Conservation (phyloP, 92 coral and sea anemone species). For the Zoanthus sansibaricus region DNA sequence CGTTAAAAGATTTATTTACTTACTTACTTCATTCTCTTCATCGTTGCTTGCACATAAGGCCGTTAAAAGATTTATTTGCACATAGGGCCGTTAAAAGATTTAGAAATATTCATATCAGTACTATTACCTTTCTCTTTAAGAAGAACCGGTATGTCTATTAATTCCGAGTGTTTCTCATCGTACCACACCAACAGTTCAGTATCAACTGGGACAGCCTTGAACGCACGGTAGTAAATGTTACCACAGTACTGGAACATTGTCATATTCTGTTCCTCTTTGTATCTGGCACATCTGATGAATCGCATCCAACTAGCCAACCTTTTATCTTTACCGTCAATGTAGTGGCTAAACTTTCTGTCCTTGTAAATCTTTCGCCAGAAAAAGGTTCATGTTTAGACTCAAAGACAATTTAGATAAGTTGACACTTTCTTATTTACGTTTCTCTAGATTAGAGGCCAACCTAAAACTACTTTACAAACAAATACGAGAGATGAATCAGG, state of each 20-base stretch:
- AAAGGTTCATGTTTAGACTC: neutral
- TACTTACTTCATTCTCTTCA: too few species aligned
- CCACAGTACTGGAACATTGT: slow-evolving; percentile 96
- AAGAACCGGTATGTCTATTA: slow-evolving; percentile 86
- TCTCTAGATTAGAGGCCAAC: too few species aligned
- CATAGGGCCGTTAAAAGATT: too few species aligned
- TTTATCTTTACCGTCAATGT: slow-evolving; percentile 88
- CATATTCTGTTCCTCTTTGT: slow-evolving; percentile 96
- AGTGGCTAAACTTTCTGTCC: slow-evolving; percentile 92
- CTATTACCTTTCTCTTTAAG: slow-evolving; percentile 62
- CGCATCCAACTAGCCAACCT: slow-evolving; percentile 95
- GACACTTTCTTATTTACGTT: too few species aligned
- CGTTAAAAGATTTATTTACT: too few species aligned
- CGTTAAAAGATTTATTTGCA: too few species aligned
- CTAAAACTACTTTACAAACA: too few species aligned
- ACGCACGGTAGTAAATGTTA: slow-evolving; percentile 91
- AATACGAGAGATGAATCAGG: too few species aligned
- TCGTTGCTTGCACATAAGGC: too few species aligned
- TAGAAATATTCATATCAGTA: too few species aligned
- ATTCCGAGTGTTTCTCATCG: slow-evolving; percentile 94
- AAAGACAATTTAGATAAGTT: neutral
- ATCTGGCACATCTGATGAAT: slow-evolving; percentile 92
- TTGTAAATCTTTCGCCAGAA: slow-evolving; percentile 77
- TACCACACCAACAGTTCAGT: slow-evolving; percentile 93
- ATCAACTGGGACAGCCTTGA: slow-evolving; percentile 79